A percentile compares a stretch with the other conserved stretches of the same genome.
phyloP scores from a whole-genome alignment of 2,113 vertebrate genomes.

The Probosciger aterrimus region DNA sequence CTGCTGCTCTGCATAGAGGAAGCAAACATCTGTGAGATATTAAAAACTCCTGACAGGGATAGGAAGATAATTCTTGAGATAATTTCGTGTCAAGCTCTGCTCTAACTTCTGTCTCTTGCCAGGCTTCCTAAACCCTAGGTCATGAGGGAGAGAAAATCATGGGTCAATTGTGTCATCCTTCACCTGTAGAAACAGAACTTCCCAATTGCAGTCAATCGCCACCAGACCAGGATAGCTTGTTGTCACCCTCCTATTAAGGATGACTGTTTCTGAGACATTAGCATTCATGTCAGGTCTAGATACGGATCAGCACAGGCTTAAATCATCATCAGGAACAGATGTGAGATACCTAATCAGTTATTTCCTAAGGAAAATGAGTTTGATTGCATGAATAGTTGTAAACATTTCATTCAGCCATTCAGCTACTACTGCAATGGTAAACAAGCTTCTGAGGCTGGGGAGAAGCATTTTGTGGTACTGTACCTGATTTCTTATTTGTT shows the following conservation, averaged over 20 bases:
- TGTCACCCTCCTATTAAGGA: neutral
- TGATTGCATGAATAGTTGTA: constrained; percentile 64
- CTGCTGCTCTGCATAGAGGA: neutral
- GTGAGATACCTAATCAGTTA: constrained; percentile 63
- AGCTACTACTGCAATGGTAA: constrained; percentile 17
- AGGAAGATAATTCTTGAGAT: constrained; percentile 6
- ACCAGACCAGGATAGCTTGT: neutral
- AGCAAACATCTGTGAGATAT: neutral
- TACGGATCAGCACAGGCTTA: constrained; percentile 39
- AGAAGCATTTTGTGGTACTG: neutral
- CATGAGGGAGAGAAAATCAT: neutral
- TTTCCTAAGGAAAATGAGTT: constrained; percentile 59
- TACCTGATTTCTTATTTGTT: constrained; percentile 45
- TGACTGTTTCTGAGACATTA: constrained; percentile 7
- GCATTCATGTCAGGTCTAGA: constrained; percentile 39
- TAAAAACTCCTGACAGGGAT: neutral
- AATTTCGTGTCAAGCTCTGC: neutral
- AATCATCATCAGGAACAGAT: constrained; percentile 52
- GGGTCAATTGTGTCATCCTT: neutral
- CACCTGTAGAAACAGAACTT: neutral
- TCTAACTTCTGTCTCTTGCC: neutral
- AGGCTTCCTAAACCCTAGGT: neutral
- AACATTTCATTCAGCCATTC: constrained; percentile 56
- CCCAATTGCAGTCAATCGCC: neutral
- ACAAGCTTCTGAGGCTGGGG: constrained; percentile 25